Percentiles rank a stretch among this genome's conserved stretches.
Conservation (phyloP, 2,113 vertebrate genomes). For the Chloropsis cyanopogon region DNA sequence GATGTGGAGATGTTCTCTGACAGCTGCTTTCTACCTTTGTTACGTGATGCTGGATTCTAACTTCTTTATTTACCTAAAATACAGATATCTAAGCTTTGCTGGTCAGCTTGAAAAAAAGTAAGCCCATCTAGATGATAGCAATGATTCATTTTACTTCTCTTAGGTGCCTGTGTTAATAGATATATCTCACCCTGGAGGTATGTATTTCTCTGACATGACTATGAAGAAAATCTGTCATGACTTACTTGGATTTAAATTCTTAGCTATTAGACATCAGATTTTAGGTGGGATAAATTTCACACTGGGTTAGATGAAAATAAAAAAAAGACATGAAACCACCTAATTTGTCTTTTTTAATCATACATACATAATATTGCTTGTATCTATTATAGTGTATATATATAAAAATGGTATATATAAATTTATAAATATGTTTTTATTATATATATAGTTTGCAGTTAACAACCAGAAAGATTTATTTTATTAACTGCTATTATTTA, state of each 20-base stretch:
- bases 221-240: background rate
- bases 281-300: background rate
- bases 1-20: background rate
- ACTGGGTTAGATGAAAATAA: background rate
- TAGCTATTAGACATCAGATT: background rate
- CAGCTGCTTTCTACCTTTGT: background rate
- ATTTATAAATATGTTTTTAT: background rate
- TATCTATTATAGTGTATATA: background rate
- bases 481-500: background rate
- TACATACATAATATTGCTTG: background rate
- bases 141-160: background rate
- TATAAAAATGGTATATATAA: background rate
- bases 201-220: background rate
- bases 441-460: background rate
- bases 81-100: background rate
- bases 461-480: background rate
- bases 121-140: background rate
- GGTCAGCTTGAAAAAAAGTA: background rate
- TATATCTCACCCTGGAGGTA: background rate
- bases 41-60: background rate
- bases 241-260: background rate
- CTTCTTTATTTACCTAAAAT: background rate
- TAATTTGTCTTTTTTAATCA: background rate
- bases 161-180: background rate
- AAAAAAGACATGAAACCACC: fast-evolving